Percentiles rank a stretch among this genome's conserved stretches.
Evolutionary conservation across 2,888 invertebrate species (phyloP).

Genomic region (Erebia epiphron): DNA sequence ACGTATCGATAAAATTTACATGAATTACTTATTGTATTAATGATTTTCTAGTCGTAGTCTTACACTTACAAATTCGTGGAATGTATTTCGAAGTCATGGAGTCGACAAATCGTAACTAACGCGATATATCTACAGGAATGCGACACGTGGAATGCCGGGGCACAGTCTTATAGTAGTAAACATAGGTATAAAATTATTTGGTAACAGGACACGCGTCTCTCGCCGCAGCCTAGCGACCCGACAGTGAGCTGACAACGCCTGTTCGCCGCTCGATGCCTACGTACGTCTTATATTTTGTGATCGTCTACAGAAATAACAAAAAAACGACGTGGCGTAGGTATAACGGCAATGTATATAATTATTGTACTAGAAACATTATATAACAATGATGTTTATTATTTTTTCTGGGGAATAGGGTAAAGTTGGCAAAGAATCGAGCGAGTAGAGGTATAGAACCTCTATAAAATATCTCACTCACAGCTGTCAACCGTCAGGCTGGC

Average conservation of each 20-base stretch:
- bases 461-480: too few relatives aligned
- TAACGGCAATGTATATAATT: too few relatives aligned
- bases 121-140: slow-evolving; percentile 38
- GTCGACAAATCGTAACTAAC: slow-evolving; percentile 40
- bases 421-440: too few relatives aligned
- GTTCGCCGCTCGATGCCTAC: too few relatives aligned
- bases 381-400: too few relatives aligned
- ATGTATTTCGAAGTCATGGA: slow-evolving; percentile 76
- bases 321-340: too few relatives aligned
- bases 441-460: too few relatives aligned
- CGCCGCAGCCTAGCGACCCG: neutral
- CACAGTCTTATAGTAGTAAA: slow-evolving; percentile 58
- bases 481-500: too few relatives aligned
- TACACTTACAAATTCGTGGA: slow-evolving; percentile 58
- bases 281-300: too few relatives aligned
- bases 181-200: slow-evolving; percentile 52
- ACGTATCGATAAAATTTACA: neutral
- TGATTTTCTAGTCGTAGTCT: neutral
- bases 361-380: too few relatives aligned
- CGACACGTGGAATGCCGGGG: slow-evolving; percentile 51
- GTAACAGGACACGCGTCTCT: slow-evolving; percentile 47
- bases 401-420: too few relatives aligned
- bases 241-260: neutral
- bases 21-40: neutral
- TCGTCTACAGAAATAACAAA: too few relatives aligned